phyloP scores from a whole-genome alignment of 2,888 invertebrate genomes.

The Troides oblongomaculatus region DNA sequence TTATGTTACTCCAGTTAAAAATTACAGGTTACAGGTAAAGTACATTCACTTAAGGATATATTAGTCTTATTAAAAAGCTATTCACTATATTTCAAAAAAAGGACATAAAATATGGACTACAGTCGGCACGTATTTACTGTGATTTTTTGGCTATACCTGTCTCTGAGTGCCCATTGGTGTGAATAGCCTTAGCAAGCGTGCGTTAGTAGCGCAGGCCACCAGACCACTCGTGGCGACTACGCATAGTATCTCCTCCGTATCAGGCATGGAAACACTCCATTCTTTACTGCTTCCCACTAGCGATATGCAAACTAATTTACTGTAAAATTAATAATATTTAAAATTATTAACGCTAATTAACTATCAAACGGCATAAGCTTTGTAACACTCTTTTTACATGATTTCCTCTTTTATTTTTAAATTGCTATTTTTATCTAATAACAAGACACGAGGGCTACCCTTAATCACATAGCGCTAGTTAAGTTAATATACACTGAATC shows the following conservation, averaged over 20 bases:
- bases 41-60: too few species aligned
- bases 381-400: neutral
- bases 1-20: neutral
- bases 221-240: conserved; percentile 84
- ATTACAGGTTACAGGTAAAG: too few species aligned
- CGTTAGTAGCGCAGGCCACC: conserved; percentile 88
- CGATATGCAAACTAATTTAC: conserved; percentile 87
- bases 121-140: neutral
- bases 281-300: conserved; percentile 89
- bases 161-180: conserved; percentile 93
- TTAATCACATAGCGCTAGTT: too few species aligned
- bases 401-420: neutral
- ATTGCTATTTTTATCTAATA: too few species aligned
- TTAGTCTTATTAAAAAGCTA: too few species aligned
- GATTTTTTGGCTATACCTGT: conserved; percentile 65
- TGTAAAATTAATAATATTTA: conserved; percentile 50
- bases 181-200: conserved; percentile 89
- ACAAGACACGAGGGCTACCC: too few species aligned
- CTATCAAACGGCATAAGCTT: neutral
- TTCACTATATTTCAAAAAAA: too few species aligned
- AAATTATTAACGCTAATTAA: neutral
- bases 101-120: too few species aligned
- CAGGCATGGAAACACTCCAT: conserved; percentile 89
- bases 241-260: conserved; percentile 87
- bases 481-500: too few species aligned